Conservation (phyloP, 2,797 vertebrate species). For the Gorsachius magnificus region DNA sequence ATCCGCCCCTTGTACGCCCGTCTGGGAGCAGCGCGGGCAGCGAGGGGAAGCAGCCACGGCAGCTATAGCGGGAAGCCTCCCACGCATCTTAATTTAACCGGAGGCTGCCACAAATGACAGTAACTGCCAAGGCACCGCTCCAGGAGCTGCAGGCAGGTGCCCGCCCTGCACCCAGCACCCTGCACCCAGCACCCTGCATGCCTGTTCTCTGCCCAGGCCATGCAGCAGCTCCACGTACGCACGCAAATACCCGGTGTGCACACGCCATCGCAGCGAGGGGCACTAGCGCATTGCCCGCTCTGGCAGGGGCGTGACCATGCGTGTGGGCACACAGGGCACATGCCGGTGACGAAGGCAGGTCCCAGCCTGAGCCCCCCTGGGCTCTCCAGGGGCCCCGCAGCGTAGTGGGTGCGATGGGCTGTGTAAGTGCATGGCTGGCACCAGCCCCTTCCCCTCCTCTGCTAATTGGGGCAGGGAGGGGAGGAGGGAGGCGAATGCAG, state of each 20-base stretch:
- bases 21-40: neutral
- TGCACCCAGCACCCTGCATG: neutral
- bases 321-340: neutral
- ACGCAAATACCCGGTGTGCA: neutral
- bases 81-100: slow-evolving; percentile 49
- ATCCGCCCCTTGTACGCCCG: accelerated
- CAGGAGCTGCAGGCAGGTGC: slow-evolving; percentile 31
- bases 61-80: slow-evolving; percentile 64
- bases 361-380: neutral
- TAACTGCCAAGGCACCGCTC: neutral
- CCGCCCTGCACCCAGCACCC: neutral
- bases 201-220: neutral
- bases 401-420: neutral
- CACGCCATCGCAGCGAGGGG: neutral
- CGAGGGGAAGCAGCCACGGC: neutral
- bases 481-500: neutral
- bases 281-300: neutral
- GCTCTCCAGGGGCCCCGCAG: neutral
- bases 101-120: slow-evolving; percentile 34
- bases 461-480: neutral
- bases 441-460: neutral
- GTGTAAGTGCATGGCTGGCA: neutral
- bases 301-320: accelerated
- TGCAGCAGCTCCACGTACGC: accelerated
- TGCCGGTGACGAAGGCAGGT: accelerated